Evolutionary conservation across 35 echinoderm and acorn worm genomes (phyloP).

Genomic region (Nesometra sesokonis): DNA sequence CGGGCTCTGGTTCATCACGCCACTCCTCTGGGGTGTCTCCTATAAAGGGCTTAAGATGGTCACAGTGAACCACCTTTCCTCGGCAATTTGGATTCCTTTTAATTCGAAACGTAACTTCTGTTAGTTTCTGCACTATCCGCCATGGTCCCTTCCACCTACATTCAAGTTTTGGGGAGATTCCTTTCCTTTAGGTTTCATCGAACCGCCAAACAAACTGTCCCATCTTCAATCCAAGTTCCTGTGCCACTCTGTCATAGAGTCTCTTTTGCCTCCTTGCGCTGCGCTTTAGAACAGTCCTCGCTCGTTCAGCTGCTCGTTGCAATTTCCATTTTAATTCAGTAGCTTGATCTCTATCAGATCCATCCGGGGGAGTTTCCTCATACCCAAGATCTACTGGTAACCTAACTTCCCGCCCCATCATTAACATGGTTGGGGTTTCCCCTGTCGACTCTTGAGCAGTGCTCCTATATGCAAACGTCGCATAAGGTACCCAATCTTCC

Average conservation of each 20-base stretch:
- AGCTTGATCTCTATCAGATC: slow-evolving; percentile 7
- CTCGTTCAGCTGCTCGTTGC: slow-evolving; percentile 9
- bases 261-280: slow-evolving; percentile 8
- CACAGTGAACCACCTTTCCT: slow-evolving; percentile 16
- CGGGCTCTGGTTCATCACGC: neutral
- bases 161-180: neutral
- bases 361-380: neutral
- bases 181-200: neutral
- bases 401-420: slow-evolving; percentile 55
- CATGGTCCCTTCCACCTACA: slow-evolving; percentile 10
- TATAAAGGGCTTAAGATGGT: slow-evolving; percentile 9
- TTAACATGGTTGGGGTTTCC: slow-evolving; percentile 40
- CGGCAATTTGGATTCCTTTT: neutral
- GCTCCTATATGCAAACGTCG: slow-evolving; percentile 38
- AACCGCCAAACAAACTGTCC: slow-evolving; percentile 27
- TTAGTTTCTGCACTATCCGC: slow-evolving; percentile 13
- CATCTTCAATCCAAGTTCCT: neutral
- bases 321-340: neutral
- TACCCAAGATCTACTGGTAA: slow-evolving; percentile 26
- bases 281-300: neutral
- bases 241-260: slow-evolving; percentile 7
- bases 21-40: neutral
- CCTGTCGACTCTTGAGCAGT: slow-evolving; percentile 43
- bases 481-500: slow-evolving; percentile 28
- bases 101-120: slow-evolving; percentile 25